Conservation (phyloP, 2,888 invertebrate species). For the Thera britannica region DNA sequence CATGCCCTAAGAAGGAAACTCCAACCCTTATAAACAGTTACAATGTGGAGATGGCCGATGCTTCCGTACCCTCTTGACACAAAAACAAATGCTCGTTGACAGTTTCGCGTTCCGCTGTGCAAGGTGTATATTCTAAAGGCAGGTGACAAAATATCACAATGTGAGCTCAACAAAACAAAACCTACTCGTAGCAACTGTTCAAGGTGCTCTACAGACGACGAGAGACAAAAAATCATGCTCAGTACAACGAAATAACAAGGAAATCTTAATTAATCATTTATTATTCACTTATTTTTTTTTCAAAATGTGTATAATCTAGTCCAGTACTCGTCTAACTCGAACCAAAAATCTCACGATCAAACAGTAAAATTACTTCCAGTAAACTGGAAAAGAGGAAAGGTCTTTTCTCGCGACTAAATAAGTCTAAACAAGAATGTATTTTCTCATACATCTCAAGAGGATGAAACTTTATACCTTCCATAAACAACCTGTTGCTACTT, state of each 20-base stretch:
- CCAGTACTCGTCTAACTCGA: too few species aligned
- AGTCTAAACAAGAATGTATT: conserved; percentile 8
- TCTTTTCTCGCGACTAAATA: not conserved
- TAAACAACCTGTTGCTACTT: conserved; percentile 43
- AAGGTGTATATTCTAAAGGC: conserved; percentile 43
- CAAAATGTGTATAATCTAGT: too few species aligned
- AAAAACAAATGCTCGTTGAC: conserved; percentile 62
- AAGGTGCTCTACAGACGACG: too few species aligned
- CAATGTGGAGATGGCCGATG: conserved; percentile 42
- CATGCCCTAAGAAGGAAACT: not conserved
- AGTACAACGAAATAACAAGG: too few species aligned
- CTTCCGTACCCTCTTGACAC: conserved; percentile 61
- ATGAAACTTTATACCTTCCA: conserved; percentile 34
- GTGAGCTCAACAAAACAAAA: not conserved
- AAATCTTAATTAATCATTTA: too few species aligned
- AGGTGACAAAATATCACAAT: conserved; percentile 37
- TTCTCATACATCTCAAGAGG: conserved; percentile 24
- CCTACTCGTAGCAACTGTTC: too few species aligned
- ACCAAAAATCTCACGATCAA: too few species aligned
- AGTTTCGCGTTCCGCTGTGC: conserved; percentile 43
- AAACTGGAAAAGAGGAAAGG: not conserved
- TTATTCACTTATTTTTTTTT: too few species aligned
- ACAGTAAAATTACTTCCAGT: too few species aligned
- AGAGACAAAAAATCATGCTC: too few species aligned
- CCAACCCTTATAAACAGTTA: conserved; percentile 44